Base-by-base conservation (phyloP, 2,797 vertebrate species). In the Remorina albescens region DNA sequence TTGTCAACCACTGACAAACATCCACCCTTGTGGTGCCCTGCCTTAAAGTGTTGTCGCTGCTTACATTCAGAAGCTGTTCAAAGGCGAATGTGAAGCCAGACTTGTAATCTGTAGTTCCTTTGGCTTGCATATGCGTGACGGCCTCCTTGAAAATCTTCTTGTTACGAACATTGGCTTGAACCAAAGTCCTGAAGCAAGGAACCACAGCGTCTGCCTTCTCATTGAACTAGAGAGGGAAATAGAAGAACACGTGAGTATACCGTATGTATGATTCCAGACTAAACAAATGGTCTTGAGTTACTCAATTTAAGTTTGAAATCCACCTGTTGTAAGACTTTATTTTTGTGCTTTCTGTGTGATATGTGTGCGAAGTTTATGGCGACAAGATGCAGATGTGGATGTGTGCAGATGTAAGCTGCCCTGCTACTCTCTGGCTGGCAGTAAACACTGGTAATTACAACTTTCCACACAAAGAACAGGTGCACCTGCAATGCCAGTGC, bases 141-240 rank as follows among this genome's bases (percentile, higher is more conserved):
- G 96, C 96, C 59, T 97, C 95, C 92, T 98, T 99, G 93, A 99
- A 98, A 88, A 99, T 97, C 90, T 98, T 97, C 94, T 99, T 99
- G 94, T 99, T 99, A 1, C 96, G 95, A 62, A 97, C 94, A 9
- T 98, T 99, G 86, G 98, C 98, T 89, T 99, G 98, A 75, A 99
- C 98, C 88, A 99, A 92, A 80, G 96, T 97, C 65, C 95, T 97
- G 92, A 99, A 99, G 93, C 98, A 99, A 0, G 97, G 96, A 74
- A 99, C 97, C 55, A 98, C 97, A 0, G 96, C 96, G 19, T 96
- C 96, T 0, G 98, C 97, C 88, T 99, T 98, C 85, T 99, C 97
- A 0, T 97, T 98, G 93, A 99, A 99, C 98, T 99, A 75, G n/a
- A 72, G 64, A 54, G 2, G 8, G 26, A 71, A 60, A 74, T 6